Base-by-base conservation (phyloP, 1,140 invertebrate genomes). In the Drosophila paulistorum region DNA sequence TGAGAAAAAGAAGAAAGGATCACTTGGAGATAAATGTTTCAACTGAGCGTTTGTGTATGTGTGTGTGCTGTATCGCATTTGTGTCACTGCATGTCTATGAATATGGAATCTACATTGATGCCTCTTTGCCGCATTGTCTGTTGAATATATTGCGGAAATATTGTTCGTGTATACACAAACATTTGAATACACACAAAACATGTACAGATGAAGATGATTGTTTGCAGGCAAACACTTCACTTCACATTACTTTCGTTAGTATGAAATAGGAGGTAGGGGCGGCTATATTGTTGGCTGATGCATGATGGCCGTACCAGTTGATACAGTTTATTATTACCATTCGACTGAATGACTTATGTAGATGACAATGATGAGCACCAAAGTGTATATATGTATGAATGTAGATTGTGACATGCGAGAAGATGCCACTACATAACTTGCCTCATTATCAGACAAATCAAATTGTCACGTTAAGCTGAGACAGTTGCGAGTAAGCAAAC, bases 21-120 rank as follows among this genome's bases (percentile, higher is more conserved):
- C 83, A 77, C 76, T 69, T 63, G 68, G 61, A 70, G 59, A 77
- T 48, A 45, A 63, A 33, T 45, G 23, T 13, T 45, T 17, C 14
- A 41, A 48, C 60, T 51, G 41, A 62, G 60, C 65, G 74, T 17
- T 33, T 64, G 39, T 68, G 23, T 14, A 23, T 65, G 17, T 30
- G 26, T 37, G 26, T 65, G 37, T 42, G 55, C 45, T 68, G 58
- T 79, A 68, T 77, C 72, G 42, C 66, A 55, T 23, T 41, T 60
- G 71, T 87, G 83, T 89, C 83, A 83, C 77, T 87, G 84, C 80
- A 79, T 77, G 84, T 83, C 76, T 84, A 80, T 89, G 80, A 80
- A 83, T 80, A 70, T 67, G 67, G 77, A 79, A 82, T 79, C 77
- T 78, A 70, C 79, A 87, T 82, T 77, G 83, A 79, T 71, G 79